A percentile compares a stretch with the other conserved stretches of the same genome.
Evolutionary conservation across 1,140 invertebrate species (phyloP).

Genomic region (Lepidurus packardi): DNA sequence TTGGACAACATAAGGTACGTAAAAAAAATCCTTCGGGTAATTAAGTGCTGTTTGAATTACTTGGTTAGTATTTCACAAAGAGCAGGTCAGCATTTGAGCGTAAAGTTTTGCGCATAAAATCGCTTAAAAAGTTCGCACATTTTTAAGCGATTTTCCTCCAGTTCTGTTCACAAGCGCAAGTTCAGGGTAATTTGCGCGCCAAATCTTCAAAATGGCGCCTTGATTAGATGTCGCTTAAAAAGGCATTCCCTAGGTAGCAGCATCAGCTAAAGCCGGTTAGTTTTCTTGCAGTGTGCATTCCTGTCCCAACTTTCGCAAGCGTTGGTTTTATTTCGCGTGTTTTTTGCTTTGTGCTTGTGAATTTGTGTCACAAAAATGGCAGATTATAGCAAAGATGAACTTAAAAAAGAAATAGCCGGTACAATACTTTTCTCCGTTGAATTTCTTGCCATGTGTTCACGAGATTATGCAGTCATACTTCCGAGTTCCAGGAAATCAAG

Average conservation of each 20-base stretch:
- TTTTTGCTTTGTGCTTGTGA: constrained; percentile 10
- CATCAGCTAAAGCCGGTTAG: background rate
- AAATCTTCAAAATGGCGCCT: background rate
- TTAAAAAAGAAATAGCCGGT: constrained; percentile 65
- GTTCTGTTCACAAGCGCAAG: background rate
- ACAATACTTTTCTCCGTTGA: constrained; percentile 43
- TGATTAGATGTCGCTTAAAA: background rate
- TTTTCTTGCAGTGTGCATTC: background rate
- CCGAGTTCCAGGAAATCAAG: too few species aligned
- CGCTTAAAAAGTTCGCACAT: background rate
- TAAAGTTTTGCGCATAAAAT: background rate
- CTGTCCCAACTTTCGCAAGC: constrained; percentile 14
- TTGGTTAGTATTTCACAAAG: background rate
- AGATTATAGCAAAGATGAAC: constrained; percentile 60
- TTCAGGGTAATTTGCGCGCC: background rate
- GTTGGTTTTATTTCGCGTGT: background rate
- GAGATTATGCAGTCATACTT: too few species aligned
- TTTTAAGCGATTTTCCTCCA: background rate
- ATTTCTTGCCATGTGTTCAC: background rate
- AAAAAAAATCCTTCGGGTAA: background rate
- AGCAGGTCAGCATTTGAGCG: background rate
- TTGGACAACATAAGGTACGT: constrained; percentile 8
- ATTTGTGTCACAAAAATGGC: constrained; percentile 49
- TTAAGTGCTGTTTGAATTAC: background rate
- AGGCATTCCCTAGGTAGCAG: background rate